Percentiles rank a stretch among this genome's conserved stretches.
Evolutionary conservation across 2,113 vertebrate genomes (phyloP).

Genomic region (Orycteropus afer): DNA sequence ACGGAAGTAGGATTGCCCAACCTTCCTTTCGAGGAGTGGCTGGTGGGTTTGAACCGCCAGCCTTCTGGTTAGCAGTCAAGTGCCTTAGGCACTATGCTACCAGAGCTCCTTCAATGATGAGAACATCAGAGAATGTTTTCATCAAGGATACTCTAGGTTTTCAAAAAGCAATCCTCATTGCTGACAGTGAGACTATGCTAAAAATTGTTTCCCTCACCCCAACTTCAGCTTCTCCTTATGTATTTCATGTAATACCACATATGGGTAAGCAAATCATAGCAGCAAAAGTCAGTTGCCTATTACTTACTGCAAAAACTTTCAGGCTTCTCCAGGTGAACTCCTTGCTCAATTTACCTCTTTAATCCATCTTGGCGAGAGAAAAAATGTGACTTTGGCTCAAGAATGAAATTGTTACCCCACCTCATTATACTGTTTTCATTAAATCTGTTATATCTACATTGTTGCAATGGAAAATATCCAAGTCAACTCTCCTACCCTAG

Average conservation of each 20-base stretch:
- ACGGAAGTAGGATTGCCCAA: no score
- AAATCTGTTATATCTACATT: slow-evolving; percentile 83
- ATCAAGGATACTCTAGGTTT: slow-evolving; percentile 47
- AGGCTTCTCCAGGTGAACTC: slow-evolving; percentile 74
- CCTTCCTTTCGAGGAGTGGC: no score
- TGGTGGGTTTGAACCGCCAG: no score
- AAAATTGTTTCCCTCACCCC: slow-evolving; percentile 43
- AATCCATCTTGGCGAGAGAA: slow-evolving; percentile 77
- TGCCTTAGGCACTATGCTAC: no score
- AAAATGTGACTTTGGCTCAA: slow-evolving; percentile 81
- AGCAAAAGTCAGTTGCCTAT: slow-evolving; percentile 27
- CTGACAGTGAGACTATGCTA: slow-evolving; percentile 23
- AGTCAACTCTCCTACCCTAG: slow-evolving; percentile 68
- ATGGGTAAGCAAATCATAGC: slow-evolving; percentile 52
- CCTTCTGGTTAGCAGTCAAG: no score
- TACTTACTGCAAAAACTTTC: slow-evolving; percentile 70
- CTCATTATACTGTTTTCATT: slow-evolving; percentile 82
- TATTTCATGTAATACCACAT: slow-evolving; percentile 22
- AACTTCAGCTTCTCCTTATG: slow-evolving; percentile 5
- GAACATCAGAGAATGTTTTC: slow-evolving; percentile 46
- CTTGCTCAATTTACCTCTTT: slow-evolving; percentile 65
- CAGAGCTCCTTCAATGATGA: no score
- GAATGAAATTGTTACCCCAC: slow-evolving; percentile 81
- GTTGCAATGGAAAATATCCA: slow-evolving; percentile 73
- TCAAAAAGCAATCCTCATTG: slow-evolving; percentile 49